Evolutionary conservation across 2,888 invertebrate genomes (phyloP), one percentile per base, ranked within the genome.

Genomic region (Agrilus biguttatus): DNA sequence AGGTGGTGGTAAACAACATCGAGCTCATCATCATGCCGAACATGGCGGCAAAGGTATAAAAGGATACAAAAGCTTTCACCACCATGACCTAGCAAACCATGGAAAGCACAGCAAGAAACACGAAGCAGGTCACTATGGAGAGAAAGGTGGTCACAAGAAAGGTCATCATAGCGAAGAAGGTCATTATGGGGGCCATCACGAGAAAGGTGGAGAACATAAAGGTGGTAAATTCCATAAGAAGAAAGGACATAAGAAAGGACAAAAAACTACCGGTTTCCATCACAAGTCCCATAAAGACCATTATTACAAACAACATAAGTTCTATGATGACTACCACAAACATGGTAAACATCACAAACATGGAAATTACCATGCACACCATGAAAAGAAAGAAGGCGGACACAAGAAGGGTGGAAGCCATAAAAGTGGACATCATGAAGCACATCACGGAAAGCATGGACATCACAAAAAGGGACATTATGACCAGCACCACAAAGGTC

Each of bases 261-360:
- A 85, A 49, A 85, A 87, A 57, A 83, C 85, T n/a, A 77, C 83
- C 45, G 87, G 87, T 8, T 87, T 78, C 62, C 88, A 88, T 57
- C 83, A 87, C 63, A 86, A 87, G 58, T 81, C 83, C 35, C 84
- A 87, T 65, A 89, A 89, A 60, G 88, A 88, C 57, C 88, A 89
- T 60, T 87, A 82, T 59, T 80, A 84, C 56, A 88, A 88, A 62
- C 82, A 86, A 57, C 86, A 86, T 62, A 86, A 87, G 63, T 88
- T 88, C 71, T 88, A 88, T 66, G 87, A 88, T 58, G 86, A 88
- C 61, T 80, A 80, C 63, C 83, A 88, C 64, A 85, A 87, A 59
- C 83, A 82, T 4, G 87, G 87, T 1, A 79, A 86, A 57, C 86
- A 87, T 59, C 77, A 80, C 62, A 88, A 87, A 58, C 80, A 83